Base-by-base conservation (phyloP, 2,888 invertebrate genomes). In the Drosophila imparisetae region DNA sequence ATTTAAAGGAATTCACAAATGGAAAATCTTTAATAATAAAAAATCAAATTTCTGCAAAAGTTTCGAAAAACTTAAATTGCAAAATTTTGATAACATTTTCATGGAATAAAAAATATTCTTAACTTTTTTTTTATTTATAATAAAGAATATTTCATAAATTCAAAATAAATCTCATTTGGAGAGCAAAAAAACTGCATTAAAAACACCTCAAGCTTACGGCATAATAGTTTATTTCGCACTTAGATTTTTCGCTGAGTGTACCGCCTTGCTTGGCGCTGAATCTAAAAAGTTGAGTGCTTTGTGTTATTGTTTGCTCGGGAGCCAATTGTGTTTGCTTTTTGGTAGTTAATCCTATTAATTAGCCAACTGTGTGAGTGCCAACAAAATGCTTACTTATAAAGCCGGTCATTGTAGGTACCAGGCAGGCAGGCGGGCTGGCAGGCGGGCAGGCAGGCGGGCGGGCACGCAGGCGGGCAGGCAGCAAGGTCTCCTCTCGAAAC, bases 311-410 rank as follows among this genome's bases (percentile, higher is more conserved):
- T 86, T 86, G 75, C 80, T 72, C 68, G 69, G 69, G 68, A 79
- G 80, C 84, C 86, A 86, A 86, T 86, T 88, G 78, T 88, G 88
- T 83, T 88, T 87, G 81, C 84, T 78, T 87, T 88, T 83, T 83
- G 81, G 86, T 83, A 83, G 84, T 81, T 88, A 87, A 88, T 88
- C 88, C 84, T 81, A 86, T 86, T 86, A 86, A 86, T 86, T 86
- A 84, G 83, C 83, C 81, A 75, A 75, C 78, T 78, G 75, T 75
- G 75, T 67, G 78, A 66, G 75, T 69, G 78, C 67, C 74, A 77
- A 62, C 73, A 72, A 72, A 68, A 66, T 50, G 40, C 66, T 50
- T 63, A 54, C 57, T 30, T 49, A 55, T 30, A 71, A 75, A 50
- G 66, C 66, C 50, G 24, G 24, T 32, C 54, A 27, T 40, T 34